Base-by-base conservation (phyloP, 2,113 vertebrate genomes). In the Xerus inauris region DNA sequence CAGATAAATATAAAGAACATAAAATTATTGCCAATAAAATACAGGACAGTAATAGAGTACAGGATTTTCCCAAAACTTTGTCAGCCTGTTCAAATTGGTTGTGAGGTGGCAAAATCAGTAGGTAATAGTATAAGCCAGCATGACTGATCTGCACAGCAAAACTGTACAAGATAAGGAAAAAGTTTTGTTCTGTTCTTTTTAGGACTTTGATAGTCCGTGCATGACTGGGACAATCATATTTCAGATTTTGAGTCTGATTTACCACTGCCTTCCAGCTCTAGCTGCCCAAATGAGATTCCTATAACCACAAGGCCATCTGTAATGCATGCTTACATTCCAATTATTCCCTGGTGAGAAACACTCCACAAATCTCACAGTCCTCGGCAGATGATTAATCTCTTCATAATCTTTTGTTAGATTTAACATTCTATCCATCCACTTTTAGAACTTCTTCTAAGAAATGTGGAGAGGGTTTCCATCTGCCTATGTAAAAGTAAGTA, bases 181-280 rank as follows among this genome's bases (percentile, higher is more conserved):
- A 24, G 20, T 9, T 45, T 94, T 69, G 30, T 91, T 97, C 59
- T 82, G 75, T 51, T 90, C 85, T 94, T 89, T 94, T 73, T 81
- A 40, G 54, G 40, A 49, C 69, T 96, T 91, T 94, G 90, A 89
- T 91, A 89, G 92, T 79, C 62, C 82, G 73, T 32, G 72, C 85
- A 91, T 71, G 69, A 83, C 72, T 0, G 0, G 38, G 17, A 79
- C 82, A 94, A 89, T 90, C 82, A 51, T 87, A 80, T 96, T 94
- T 96, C 65, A 95, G 49, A 19, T 91, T 94, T 77, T 57, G 69
- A 92, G 79, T 88, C 93, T 92, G 80, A 94, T 96, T 95, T 94
- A 87, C 89, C 62, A 76, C 51, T 69, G 75, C 35, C 86, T 93
- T 95, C 77, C 73, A 75, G 51, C 86, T 49, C 59, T 59, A 79